phyloP scores from a whole-genome alignment of 2,797 vertebrate species.

The Eremophila alpestris region DNA sequence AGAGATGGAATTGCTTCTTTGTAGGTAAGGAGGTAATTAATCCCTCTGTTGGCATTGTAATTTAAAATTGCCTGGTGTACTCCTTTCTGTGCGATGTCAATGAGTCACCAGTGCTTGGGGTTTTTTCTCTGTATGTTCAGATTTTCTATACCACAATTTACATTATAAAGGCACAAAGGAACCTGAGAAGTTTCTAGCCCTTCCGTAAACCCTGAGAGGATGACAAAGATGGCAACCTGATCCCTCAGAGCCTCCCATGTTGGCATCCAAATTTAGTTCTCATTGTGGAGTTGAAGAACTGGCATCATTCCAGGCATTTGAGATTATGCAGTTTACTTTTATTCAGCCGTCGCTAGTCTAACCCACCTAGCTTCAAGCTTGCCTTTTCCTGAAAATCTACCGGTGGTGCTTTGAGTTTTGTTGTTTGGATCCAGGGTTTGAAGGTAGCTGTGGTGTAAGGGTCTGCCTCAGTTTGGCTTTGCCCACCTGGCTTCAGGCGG shows the following conservation, averaged over 20 bases:
- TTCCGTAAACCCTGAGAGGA: constrained; percentile 12
- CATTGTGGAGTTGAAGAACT: not conserved
- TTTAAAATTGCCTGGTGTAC: not conserved
- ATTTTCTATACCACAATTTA: not conserved
- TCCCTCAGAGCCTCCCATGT: not conserved
- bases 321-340: not conserved
- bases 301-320: not conserved
- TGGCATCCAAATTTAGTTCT: constrained; percentile 7
- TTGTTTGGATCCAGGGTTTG: not conserved
- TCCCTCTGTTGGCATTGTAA: not conserved
- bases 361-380: not conserved
- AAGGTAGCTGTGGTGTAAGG: not conserved
- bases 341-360: not conserved
- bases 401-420: not conserved
- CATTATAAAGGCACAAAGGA: not conserved
- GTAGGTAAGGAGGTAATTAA: constrained; percentile 18
- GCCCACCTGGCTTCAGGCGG: not conserved
- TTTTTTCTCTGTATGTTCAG: constrained; percentile 4
- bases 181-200: constrained; percentile 6
- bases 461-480: not conserved
- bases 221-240: constrained; percentile 6
- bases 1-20: not conserved
- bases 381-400: not conserved
- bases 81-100: not conserved
- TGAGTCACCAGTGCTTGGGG: not conserved